These are phyloP conservation scores for Hylaea fasciaria DNA, from an alignment of 2,888 invertebrate species.

Conservation along the genomic window DNA sequence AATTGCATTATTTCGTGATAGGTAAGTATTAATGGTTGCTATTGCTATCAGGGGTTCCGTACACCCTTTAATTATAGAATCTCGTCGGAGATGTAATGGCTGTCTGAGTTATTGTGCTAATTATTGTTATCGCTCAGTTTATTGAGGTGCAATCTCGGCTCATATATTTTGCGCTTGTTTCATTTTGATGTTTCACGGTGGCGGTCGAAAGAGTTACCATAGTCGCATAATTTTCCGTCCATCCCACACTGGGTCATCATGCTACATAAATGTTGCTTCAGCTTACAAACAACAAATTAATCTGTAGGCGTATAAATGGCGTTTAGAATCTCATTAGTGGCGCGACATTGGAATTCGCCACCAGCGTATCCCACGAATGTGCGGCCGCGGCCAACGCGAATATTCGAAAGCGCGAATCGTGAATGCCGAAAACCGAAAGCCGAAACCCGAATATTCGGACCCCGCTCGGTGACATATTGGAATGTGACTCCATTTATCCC, in stretches of 20 bases:
- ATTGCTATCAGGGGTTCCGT: slow-evolving; percentile 56
- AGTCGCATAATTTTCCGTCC: too few relatives aligned
- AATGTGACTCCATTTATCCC: slow-evolving; percentile 85
- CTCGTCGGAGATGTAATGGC: slow-evolving; percentile 68
- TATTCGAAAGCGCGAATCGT: slow-evolving; percentile 71
- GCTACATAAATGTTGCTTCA: slow-evolving; percentile 16
- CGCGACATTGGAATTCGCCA: slow-evolving; percentile 62
- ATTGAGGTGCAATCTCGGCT: slow-evolving; percentile 14
- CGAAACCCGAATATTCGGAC: slow-evolving; percentile 77
- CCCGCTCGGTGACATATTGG: slow-evolving; percentile 83
- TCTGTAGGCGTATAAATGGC: slow-evolving; percentile 48
- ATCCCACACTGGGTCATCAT: too few relatives aligned
- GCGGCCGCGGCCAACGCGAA: slow-evolving; percentile 56
- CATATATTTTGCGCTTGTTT: slow-evolving; percentile 18
- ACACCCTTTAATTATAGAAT: slow-evolving; percentile 78
- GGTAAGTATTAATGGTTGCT: slow-evolving; percentile 76
- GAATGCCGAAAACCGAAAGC: slow-evolving; percentile 73
- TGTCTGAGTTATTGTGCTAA: slow-evolving; percentile 68
- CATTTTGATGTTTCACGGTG: background rate
- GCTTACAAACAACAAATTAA: slow-evolving; percentile 53
- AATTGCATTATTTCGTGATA: slow-evolving; percentile 82
- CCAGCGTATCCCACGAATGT: slow-evolving; percentile 70
- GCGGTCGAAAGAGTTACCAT: background rate
- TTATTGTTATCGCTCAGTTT: slow-evolving; percentile 53
- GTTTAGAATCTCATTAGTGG: slow-evolving; percentile 77